Percentiles rank a stretch among this genome's conserved stretches.
Conservation (phyloP, 2,797 vertebrate species). For the Sardinella longiceps region DNA sequence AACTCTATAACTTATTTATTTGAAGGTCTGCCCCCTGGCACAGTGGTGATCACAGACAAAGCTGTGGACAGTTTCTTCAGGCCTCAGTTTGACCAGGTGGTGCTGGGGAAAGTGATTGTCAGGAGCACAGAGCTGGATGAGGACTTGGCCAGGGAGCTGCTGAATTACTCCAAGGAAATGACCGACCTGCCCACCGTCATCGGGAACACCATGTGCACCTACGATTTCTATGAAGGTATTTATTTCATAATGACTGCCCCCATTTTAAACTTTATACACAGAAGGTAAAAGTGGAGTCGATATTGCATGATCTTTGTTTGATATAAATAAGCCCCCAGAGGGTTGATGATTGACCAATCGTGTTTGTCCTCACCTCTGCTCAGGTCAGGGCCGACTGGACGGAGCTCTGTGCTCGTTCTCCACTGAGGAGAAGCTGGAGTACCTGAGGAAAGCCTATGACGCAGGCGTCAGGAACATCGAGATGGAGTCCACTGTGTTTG, state of each 20-base stretch:
- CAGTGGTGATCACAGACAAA: constrained; percentile 82
- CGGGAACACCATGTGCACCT: constrained; percentile 85
- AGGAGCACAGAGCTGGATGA: constrained; percentile 84
- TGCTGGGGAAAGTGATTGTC: constrained; percentile 83
- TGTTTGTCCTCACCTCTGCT: background rate
- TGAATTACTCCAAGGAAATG: constrained; percentile 79
- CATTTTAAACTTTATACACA: too few relatives aligned
- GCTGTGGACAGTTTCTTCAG: constrained; percentile 84
- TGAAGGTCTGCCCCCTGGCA: constrained; percentile 79
- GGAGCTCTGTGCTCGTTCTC: constrained; percentile 89
- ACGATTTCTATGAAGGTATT: constrained; percentile 89
- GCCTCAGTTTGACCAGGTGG: constrained; percentile 82
- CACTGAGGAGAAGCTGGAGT: constrained; percentile 83
- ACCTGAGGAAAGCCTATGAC: constrained; percentile 80
- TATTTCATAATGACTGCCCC: background rate
- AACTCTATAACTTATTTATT: too few relatives aligned
- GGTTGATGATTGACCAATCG: background rate
- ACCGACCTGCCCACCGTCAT: constrained; percentile 73
- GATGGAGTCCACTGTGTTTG: constrained; percentile 88
- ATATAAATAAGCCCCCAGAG: background rate
- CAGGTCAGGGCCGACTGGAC: constrained; percentile 85
- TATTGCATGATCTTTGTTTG: too few relatives aligned
- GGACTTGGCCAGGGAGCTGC: constrained; percentile 75
- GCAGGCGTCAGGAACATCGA: constrained; percentile 86
- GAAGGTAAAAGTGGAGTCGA: too few relatives aligned